Percentiles rank a stretch among this genome's conserved stretches.
Evolutionary conservation across 2,797 vertebrate genomes (phyloP).

Genomic region (Enteromius mattozi): DNA sequence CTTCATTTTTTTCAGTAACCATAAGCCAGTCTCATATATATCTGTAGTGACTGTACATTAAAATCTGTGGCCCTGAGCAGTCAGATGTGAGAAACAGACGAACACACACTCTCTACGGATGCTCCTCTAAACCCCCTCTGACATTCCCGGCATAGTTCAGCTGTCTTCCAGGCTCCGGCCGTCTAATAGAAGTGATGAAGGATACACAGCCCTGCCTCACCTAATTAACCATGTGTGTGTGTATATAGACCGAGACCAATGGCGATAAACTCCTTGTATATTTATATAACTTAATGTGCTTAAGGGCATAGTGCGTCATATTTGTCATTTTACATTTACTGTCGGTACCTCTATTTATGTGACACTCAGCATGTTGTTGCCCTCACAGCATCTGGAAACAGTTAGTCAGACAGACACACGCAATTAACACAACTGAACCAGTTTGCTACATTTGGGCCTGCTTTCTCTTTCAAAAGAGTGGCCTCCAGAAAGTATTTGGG

Average conservation of each 20-base stretch:
- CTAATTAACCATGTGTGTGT: constrained; percentile 60
- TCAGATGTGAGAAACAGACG: neutral
- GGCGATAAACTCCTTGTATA: constrained; percentile 8
- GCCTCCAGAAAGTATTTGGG: neutral
- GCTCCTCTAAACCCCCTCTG: constrained; percentile 71
- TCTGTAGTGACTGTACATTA: neutral
- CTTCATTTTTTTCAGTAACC: neutral
- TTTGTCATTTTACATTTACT: neutral
- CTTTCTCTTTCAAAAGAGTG: constrained; percentile 33
- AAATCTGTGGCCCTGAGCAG: neutral
- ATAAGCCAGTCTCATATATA: neutral
- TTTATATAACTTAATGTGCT: constrained; percentile 27
- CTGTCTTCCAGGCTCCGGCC: constrained; percentile 69
- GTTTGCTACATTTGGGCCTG: constrained; percentile 11
- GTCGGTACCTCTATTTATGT: constrained; percentile 21
- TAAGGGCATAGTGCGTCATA: neutral
- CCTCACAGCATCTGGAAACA: constrained; percentile 70
- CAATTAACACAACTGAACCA: constrained; percentile 68
- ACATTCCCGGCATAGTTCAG: constrained; percentile 82
- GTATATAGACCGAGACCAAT: neutral
- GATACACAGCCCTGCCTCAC: constrained; percentile 58
- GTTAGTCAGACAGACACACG: constrained; percentile 63
- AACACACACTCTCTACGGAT: constrained; percentile 27
- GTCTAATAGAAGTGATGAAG: constrained; percentile 65
- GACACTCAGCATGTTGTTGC: constrained; percentile 36